Evolutionary conservation across 2,113 vertebrate species (phyloP), one percentile per base, ranked within the genome.

Genomic region (Pampusana beccarii): DNA sequence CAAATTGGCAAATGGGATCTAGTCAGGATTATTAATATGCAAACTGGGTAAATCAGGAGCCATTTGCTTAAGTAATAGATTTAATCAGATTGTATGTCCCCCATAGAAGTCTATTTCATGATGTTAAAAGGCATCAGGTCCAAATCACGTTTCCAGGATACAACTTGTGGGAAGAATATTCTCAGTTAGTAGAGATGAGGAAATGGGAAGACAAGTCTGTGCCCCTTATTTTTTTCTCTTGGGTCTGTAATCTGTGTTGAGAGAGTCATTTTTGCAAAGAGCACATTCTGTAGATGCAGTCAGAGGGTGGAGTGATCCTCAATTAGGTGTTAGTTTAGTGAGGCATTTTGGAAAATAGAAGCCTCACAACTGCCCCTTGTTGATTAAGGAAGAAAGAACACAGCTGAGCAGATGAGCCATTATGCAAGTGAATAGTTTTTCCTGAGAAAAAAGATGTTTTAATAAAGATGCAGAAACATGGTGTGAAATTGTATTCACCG

Each of bases 211-310:
- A n/a, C 56, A 74, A 83, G 54, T 5, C 20, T 48, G 25, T n/a
- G 40, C 50, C 40, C 28, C 6, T 93, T 51, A 6, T 9, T 67
- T 77, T 77, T 38, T 66, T 12, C 31, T 44, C 26, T 74, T 53
- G 56, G 7, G 86, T 83, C 60, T 66, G 24, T 82, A 34, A 46
- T 31, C 29, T 57, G 31, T 48, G 24, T 5, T 16, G 58, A 7
- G 51, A 66, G 73, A 56, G 25, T 26, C 50, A 5, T 66, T 67
- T 80, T 46, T 46, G 38, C 62, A 61, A 57, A 42, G 26, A 79
- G 33, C 44, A 44, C 1, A 0, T 57, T 33, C 18, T 29, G 17
- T 5, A 29, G 33, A 8, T 28, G 40, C 18, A 1, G 24, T 24
- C 34, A 28, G 19, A 80, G 29, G 26, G 13, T 34, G 46, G 23